Base-by-base conservation (phyloP, 2,888 invertebrate genomes). In the Megaustenia siamemsis region DNA sequence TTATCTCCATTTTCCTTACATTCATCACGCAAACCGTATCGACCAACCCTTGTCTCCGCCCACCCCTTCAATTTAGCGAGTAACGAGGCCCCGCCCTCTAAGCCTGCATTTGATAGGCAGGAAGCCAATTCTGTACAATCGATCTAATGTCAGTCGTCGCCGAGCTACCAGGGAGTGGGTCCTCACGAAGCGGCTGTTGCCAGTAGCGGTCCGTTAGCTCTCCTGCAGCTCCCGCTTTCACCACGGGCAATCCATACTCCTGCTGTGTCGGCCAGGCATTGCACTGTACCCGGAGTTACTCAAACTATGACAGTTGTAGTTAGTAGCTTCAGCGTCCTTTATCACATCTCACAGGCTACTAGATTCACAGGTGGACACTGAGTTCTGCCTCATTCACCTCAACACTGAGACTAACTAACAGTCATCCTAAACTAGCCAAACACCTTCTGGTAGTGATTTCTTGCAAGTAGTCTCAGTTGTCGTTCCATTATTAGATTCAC, bases 81-180 rank as follows among this genome's bases (percentile, higher is more conserved):
- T 69, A 69, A 24, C 69, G 38, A 69, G 24, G 69, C 69, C 69
- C 69, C 69, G 69, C 69, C 69, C 69, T 28, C 40, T 69, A 38
- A 69, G 38, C 69, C 69, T 15, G 18, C 69, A 40, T 40, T 38
- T 69, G 69, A 69, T 40, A 69, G 69, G 69, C 69, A 69, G 28
- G 69, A 69, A 69, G 69, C 69, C 69, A 69, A 69, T 69, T 69
- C 69, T 38, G 24, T 21, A 12, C 69, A 38, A 69, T 69, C 69
- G 69, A 69, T 69, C 69, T 40, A 21, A 40, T 24, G 69, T 24
- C 40, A 69, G 38, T 38, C 40, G 40, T 21, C 40, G 40, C 40
- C 18, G 40, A 18, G 69, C 69, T 69, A 69, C 69, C 40, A 40
- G 18, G n/a, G 18, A 66, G 56, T 21, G 56, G 5, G 35, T 66